Evolutionary conservation across 2,113 vertebrate species (phyloP).

Genomic region (Cairina moschata): DNA sequence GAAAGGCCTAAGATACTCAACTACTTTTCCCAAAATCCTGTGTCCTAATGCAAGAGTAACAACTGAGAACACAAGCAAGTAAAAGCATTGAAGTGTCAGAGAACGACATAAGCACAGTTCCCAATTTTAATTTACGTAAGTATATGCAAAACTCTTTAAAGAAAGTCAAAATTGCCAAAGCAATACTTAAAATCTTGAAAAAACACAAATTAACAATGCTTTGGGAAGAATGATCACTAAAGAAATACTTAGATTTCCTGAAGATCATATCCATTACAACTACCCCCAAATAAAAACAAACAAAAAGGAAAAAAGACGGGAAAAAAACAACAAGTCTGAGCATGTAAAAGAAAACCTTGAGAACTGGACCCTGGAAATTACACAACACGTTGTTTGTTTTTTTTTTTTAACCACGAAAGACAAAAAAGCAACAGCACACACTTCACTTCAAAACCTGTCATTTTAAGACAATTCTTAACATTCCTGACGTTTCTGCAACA

Average conservation of each 20-base stretch:
- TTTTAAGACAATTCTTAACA: not conserved
- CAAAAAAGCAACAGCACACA: not conserved
- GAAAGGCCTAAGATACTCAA: not conserved
- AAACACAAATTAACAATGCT: not conserved
- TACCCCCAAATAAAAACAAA: not conserved
- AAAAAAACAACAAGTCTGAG: not conserved
- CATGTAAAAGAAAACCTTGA: accelerated
- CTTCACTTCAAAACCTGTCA: not conserved
- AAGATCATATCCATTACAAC: not conserved
- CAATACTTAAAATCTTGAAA: not conserved
- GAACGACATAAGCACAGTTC: not conserved
- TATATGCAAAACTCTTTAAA: not conserved
- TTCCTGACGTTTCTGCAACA: not conserved
- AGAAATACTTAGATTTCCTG: not conserved
- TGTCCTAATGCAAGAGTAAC: not conserved
- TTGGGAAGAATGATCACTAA: not conserved
- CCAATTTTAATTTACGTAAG: not conserved
- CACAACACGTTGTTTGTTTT: not conserved
- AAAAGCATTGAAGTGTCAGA: not conserved
- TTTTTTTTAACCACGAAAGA: not conserved
- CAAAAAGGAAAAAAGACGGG: accelerated
- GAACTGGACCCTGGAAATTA: accelerated
- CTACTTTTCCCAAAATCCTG: not conserved
- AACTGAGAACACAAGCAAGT: not conserved
- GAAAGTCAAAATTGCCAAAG: not conserved